Conservation (phyloP, 2,888 invertebrate genomes). For the Phytoseiulus persimilis region DNA sequence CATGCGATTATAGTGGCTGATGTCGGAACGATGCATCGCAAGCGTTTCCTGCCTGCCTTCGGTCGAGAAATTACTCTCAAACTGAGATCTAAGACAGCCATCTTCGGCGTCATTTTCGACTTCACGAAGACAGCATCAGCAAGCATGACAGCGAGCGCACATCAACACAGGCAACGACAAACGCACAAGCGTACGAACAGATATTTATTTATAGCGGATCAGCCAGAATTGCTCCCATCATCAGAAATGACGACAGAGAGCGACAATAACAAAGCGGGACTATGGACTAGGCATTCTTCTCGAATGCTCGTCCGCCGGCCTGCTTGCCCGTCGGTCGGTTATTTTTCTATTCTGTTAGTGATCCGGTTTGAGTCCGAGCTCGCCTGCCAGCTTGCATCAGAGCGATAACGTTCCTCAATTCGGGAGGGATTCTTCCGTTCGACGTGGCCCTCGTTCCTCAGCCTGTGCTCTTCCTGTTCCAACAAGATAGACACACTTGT, state of each 20-base stretch:
- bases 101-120: background rate
- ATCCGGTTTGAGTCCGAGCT: background rate
- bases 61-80: background rate
- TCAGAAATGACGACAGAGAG: background rate
- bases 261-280: background rate
- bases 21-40: background rate
- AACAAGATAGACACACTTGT: no score
- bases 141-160: background rate
- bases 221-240: background rate
- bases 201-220: background rate
- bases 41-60: background rate
- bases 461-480: no score
- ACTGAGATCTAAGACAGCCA: background rate
- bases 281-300: background rate
- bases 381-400: background rate
- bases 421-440: background rate
- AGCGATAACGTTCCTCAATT: background rate
- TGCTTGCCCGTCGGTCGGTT: background rate
- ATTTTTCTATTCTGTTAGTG: background rate
- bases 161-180: background rate
- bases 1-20: background rate
- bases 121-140: background rate
- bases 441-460: no score
- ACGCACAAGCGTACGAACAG: background rate
- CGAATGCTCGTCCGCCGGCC: background rate